Evolutionary conservation across 2,888 invertebrate species (phyloP).

Genomic region (Achlya flavicornis): DNA sequence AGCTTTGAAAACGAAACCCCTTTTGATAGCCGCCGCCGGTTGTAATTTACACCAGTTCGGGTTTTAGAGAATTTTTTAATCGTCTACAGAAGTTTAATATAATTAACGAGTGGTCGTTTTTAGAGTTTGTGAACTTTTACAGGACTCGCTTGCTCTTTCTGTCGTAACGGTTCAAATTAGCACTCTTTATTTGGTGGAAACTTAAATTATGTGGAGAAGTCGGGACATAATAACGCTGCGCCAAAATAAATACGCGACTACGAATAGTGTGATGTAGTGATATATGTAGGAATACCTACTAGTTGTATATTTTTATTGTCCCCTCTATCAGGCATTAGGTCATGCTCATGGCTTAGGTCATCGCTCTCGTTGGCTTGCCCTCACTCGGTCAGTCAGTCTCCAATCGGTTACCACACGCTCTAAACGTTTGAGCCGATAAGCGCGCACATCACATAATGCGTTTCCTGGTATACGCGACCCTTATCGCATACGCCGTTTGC

Average conservation of each 20-base stretch:
- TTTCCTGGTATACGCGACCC: background rate
- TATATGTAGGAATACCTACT: background rate
- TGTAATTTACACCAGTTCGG: conserved; percentile 76
- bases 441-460: background rate
- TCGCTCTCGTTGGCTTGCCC: background rate
- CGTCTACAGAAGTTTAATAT: conserved; percentile 22
- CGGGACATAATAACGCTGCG: background rate
- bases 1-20: conserved; percentile 76
- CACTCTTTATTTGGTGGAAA: background rate
- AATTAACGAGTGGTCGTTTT: conserved; percentile 16
- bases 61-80: conserved; percentile 29
- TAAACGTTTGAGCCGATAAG: background rate
- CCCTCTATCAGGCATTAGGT: background rate
- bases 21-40: conserved; percentile 61
- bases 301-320: background rate
- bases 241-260: background rate
- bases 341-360: background rate
- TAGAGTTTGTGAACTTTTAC: background rate
- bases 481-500: conserved; percentile 32
- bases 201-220: background rate
- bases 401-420: background rate
- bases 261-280: background rate
- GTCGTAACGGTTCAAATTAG: background rate
- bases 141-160: background rate
- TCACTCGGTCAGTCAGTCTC: background rate